phyloP scores from a whole-genome alignment of 2,113 vertebrate species.

The Puma concolor region DNA sequence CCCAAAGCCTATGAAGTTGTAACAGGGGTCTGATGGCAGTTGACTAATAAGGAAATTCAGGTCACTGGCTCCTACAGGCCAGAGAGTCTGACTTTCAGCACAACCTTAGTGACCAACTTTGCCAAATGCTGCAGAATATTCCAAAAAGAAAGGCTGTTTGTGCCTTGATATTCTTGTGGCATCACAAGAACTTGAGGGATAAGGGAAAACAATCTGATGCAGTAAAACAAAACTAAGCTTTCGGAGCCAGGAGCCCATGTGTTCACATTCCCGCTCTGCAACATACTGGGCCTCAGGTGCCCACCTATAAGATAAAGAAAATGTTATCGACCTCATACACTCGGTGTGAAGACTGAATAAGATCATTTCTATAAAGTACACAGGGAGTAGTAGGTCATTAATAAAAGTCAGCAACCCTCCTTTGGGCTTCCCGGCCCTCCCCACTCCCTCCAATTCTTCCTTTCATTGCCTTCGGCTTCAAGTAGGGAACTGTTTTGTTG shows the following conservation, averaged over 20 bases:
- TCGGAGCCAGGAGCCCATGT: not conserved
- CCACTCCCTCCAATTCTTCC: not conserved
- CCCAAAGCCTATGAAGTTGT: not conserved
- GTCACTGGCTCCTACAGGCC: not conserved
- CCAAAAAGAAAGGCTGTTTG: not conserved
- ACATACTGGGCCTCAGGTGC: not conserved
- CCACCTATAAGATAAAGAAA: not conserved
- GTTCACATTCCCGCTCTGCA: not conserved
- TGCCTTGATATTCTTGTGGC: not conserved
- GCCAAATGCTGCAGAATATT: not conserved
- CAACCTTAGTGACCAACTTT: not conserved
- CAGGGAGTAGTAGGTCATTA: not conserved
- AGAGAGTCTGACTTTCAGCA: not conserved
- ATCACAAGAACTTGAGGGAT: not conserved
- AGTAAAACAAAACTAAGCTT: not conserved
- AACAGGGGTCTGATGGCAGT: not conserved
- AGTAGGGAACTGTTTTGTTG: not conserved
- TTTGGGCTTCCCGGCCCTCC: not conserved
- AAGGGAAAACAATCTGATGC: not conserved
- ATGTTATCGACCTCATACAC: not conserved
- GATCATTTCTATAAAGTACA: not conserved
- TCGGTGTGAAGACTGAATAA: not conserved
- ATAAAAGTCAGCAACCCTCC: not conserved
- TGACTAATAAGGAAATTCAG: not conserved
- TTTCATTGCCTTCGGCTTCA: not conserved